Evolutionary conservation across 2,113 vertebrate genomes (phyloP).

Genomic region (Sturnus vulgaris): DNA sequence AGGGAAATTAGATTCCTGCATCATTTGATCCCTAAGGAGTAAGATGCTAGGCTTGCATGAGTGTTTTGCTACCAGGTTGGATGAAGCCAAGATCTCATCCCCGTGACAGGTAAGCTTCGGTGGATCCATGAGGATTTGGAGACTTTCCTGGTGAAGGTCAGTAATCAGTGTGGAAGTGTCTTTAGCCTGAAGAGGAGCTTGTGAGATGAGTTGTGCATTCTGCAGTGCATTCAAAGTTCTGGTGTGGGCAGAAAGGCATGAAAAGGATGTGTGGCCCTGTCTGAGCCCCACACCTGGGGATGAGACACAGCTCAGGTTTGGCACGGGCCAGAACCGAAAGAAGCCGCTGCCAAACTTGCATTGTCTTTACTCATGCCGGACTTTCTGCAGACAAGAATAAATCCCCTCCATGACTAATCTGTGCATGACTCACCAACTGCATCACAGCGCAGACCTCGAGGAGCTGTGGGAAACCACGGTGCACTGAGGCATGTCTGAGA

Average conservation of each 20-base stretch:
- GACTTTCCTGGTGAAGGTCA: neutral
- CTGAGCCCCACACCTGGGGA: neutral
- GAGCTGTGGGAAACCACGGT: constrained; percentile 13
- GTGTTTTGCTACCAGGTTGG: neutral
- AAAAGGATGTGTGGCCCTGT: neutral
- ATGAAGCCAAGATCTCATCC: neutral
- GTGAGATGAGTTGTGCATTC: neutral
- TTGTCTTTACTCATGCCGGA: neutral
- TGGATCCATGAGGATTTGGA: neutral
- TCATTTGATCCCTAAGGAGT: neutral
- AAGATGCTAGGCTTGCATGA: rapidly evolving
- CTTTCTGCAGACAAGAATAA: constrained; percentile 26
- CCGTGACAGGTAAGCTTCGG: neutral
- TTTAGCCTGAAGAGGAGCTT: neutral
- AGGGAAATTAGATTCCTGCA: neutral
- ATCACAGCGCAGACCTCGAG: neutral
- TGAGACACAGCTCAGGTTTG: neutral
- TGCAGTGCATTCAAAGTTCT: neutral
- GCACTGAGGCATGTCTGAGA: neutral
- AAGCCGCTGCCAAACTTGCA: neutral
- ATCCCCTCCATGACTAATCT: constrained; percentile 24
- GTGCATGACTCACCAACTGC: constrained; percentile 27
- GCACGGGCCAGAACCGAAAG: neutral
- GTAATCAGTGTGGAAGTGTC: neutral
- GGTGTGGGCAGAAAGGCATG: neutral